These are phyloP conservation scores for Halcyon chelicuti DNA, from an alignment of 2,797 vertebrate species.

Conservation along the genomic window DNA sequence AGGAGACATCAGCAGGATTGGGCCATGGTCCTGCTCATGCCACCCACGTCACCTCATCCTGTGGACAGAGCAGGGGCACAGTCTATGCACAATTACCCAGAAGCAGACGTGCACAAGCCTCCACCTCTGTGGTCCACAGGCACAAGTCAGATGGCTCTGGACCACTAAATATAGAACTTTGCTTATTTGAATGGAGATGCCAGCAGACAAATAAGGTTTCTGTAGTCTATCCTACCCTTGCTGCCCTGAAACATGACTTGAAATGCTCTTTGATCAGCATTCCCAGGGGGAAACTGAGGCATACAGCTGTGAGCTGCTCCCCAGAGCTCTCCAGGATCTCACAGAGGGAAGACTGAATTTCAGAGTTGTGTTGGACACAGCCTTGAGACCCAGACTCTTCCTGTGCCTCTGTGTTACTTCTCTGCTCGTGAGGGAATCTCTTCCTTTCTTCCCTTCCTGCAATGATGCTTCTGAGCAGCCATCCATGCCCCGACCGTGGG, in stretches of 20 bases:
- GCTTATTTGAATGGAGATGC: not conserved
- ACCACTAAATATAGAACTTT: not conserved
- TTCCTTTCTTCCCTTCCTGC: not conserved
- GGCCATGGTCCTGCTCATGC: not conserved
- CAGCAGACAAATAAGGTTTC: not conserved
- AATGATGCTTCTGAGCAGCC: not conserved
- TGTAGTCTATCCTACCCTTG: not conserved
- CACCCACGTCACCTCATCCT: accelerated
- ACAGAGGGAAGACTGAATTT: not conserved
- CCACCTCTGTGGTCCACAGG: accelerated
- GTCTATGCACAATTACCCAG: not conserved
- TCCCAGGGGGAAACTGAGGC: not conserved
- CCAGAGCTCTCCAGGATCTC: not conserved
- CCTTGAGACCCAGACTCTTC: accelerated
- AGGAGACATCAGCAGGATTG: accelerated
- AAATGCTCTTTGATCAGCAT: not conserved
- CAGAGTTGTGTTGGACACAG: not conserved
- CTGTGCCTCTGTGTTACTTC: not conserved
- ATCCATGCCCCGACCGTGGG: not conserved
- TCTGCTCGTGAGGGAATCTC: not conserved
- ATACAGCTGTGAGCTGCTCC: not conserved
- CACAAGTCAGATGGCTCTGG: accelerated
- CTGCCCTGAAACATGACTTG: not conserved
- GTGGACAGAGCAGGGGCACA: not conserved
- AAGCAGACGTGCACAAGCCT: not conserved